phyloP scores from a whole-genome alignment of 2,797 vertebrate species.

The Halcyon badia region DNA sequence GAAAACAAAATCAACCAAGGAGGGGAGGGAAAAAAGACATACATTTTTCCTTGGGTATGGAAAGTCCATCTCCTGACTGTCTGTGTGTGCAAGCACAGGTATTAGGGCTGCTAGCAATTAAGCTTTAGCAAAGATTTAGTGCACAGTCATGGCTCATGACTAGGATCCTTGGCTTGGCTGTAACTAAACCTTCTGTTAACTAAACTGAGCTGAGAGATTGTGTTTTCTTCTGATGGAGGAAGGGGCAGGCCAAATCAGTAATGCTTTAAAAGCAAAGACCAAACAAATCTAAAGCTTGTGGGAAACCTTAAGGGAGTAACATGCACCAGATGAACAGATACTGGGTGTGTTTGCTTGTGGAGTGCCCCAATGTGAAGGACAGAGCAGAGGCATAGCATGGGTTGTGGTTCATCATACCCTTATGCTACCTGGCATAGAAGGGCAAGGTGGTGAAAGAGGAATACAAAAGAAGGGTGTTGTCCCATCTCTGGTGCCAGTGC shows the following conservation, averaged over 20 bases:
- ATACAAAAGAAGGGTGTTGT: background rate
- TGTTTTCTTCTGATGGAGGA: background rate
- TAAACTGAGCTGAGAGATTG: background rate
- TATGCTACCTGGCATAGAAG: background rate
- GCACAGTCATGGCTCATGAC: background rate
- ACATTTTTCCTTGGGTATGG: background rate
- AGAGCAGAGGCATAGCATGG: fast-evolving
- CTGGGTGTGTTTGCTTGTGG: background rate
- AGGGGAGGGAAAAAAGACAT: fast-evolving
- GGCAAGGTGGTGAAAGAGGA: background rate
- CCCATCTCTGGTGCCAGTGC: background rate
- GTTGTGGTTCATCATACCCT: background rate
- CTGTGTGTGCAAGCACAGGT: background rate
- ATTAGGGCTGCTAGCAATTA: background rate
- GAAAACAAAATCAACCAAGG: background rate
- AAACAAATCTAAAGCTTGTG: background rate
- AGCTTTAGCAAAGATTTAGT: background rate
- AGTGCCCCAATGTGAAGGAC: fast-evolving
- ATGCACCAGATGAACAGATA: too few species aligned
- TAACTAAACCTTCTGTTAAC: background rate
- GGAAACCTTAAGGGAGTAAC: background rate
- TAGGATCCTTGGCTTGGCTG: background rate
- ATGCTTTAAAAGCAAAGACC: background rate
- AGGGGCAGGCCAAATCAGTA: background rate
- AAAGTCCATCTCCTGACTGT: background rate